These are phyloP conservation scores for Pemphigus obesinymphae DNA, from an alignment of 1,140 invertebrate species.

Conservation along the genomic window DNA sequence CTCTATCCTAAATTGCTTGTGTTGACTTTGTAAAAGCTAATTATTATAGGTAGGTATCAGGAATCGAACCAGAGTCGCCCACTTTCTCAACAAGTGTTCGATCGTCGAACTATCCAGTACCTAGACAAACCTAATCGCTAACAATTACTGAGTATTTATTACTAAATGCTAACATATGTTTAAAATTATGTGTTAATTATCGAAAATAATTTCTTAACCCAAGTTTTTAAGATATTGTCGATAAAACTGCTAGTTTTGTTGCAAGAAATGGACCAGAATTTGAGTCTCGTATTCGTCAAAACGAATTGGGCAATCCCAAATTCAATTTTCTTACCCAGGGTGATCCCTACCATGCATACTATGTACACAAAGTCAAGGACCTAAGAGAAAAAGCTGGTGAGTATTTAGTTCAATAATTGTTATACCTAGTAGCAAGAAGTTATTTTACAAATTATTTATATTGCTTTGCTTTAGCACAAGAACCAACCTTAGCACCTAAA, in stretches of 20 bases:
- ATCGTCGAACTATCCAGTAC: no score
- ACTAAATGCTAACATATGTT: background rate
- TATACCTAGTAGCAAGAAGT: no score
- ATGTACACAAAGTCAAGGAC: constrained; percentile 96
- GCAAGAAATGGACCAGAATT: constrained; percentile 98
- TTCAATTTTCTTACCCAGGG: constrained; percentile 96
- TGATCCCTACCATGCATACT: constrained; percentile 98
- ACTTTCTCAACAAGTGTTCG: no score
- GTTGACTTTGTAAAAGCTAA: no score
- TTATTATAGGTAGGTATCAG: no score
- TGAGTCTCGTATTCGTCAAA: constrained; percentile 91
- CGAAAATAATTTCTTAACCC: constrained; percentile 33
- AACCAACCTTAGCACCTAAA: constrained; percentile 43
- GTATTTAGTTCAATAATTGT: background rate
- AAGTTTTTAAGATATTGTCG: constrained; percentile 81
- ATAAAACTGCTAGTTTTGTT: constrained; percentile 97
- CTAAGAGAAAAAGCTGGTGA: constrained; percentile 83
- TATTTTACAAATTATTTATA: background rate
- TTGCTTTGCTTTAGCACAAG: constrained; percentile 40
- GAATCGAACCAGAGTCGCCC: no score
- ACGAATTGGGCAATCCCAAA: constrained; percentile 95
- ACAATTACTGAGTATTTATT: background rate
- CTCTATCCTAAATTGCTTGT: no score
- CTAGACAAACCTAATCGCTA: background rate
- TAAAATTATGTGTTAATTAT: background rate